A percentile compares a stretch with the other conserved stretches of the same genome.
These are phyloP conservation scores for Muscicapa striata DNA, from an alignment of 2,797 vertebrate species.

Conservation along the genomic window DNA sequence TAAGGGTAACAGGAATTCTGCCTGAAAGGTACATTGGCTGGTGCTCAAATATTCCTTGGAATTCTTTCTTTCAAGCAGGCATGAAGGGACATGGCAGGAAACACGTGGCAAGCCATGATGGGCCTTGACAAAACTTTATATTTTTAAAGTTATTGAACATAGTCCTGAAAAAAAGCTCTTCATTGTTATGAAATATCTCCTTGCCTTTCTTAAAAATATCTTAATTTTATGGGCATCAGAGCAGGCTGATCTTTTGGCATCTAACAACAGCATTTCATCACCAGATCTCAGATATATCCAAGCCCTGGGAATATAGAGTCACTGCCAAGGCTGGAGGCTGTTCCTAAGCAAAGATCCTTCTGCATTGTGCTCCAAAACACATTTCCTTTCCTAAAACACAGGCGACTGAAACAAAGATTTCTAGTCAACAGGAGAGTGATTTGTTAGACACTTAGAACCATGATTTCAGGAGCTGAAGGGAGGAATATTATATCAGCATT, in stretches of 20 bases:
- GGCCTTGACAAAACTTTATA: background rate
- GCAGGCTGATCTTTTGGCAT: background rate
- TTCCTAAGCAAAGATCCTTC: background rate
- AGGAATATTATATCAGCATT: background rate
- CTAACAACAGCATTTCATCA: background rate
- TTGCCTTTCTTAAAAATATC: background rate
- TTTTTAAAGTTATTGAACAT: constrained; percentile 4
- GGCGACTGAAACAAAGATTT: background rate
- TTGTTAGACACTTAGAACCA: background rate
- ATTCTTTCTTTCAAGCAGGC: background rate
- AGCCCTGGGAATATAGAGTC: background rate
- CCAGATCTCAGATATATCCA: background rate
- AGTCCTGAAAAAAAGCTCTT: background rate
- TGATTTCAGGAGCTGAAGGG: background rate
- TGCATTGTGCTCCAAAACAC: background rate
- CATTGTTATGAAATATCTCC: background rate
- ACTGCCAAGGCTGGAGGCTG: background rate
- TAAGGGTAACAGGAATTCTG: background rate
- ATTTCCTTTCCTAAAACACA: background rate
- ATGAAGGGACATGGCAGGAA: background rate
- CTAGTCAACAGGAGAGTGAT: background rate
- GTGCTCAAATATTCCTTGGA: background rate
- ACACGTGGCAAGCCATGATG: background rate
- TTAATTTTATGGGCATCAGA: background rate
- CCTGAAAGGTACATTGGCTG: background rate